These are phyloP conservation scores for Tethya wilhelma DNA, from an alignment of 37 sponge, comb jelly and placozoan species.

Conservation along the genomic window DNA sequence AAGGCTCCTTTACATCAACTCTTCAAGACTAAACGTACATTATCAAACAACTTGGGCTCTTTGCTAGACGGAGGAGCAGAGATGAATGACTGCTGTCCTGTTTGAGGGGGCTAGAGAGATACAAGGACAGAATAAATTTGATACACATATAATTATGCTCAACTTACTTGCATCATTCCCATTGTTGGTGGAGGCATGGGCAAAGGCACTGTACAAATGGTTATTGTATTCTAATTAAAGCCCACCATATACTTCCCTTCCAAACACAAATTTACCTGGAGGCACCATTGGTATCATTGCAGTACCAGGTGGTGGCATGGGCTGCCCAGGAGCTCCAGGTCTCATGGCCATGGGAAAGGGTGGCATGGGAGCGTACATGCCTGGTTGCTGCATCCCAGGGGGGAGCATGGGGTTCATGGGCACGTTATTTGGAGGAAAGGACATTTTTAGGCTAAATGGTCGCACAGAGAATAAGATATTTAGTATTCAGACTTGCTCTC, in stretches of 20 bases:
- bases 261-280: slow-evolving; percentile 13
- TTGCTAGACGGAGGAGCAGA: too few species aligned
- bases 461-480: too few species aligned
- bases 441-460: background rate
- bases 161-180: background rate
- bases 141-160: background rate
- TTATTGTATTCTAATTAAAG: background rate
- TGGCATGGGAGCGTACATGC: too few species aligned
- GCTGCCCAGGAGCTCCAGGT: background rate
- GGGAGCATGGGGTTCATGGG: background rate
- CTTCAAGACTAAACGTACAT: background rate
- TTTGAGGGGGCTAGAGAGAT: background rate
- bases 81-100: background rate
- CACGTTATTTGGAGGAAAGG: background rate
- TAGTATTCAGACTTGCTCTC: too few species aligned
- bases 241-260: background rate
- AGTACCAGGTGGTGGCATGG: background rate
- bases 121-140: background rate
- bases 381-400: background rate
- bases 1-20: background rate
- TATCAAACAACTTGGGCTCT: background rate
- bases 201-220: background rate
- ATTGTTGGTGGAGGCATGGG: background rate
- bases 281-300: slow-evolving; percentile 13
- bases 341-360: background rate